Conservation (phyloP, 2,113 vertebrate genomes). For the Stegostoma tigrinum region DNA sequence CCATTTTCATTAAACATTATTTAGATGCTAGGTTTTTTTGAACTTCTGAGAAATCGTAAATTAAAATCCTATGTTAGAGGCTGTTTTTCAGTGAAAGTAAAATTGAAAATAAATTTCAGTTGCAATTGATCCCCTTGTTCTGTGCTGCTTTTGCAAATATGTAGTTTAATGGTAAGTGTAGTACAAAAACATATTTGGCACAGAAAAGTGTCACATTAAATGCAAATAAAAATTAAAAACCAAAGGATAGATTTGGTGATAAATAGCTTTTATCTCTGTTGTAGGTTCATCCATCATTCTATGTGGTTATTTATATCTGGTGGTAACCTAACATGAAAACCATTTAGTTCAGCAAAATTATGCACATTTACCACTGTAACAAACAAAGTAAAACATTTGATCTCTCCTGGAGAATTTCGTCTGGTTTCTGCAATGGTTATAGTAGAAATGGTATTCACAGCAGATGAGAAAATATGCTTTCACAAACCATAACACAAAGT, state of each 20-base stretch:
- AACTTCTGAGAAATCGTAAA: not conserved
- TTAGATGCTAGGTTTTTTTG: not conserved
- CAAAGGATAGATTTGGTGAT: not conserved
- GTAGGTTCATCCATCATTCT: not conserved
- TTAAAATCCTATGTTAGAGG: not conserved
- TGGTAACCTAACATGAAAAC: not conserved
- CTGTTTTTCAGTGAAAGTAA: not conserved
- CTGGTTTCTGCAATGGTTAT: not conserved
- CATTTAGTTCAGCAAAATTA: not conserved
- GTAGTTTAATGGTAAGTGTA: not conserved
- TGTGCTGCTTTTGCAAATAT: not conserved
- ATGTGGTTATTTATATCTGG: not conserved
- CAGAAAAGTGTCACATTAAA: not conserved
- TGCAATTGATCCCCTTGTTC: not conserved
- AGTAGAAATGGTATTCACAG: not conserved
- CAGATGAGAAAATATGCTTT: not conserved
- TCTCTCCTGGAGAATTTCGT: not conserved
- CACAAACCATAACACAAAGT: not conserved
- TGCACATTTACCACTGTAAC: not conserved
- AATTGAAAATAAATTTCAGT: not conserved
- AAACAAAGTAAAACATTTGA: not conserved
- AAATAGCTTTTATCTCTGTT: not conserved
- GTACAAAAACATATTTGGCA: not conserved
- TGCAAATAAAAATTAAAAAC: not conserved
- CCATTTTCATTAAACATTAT: not conserved